Evolutionary conservation across 2,113 vertebrate genomes (phyloP).

Genomic region (Pitta sordida): DNA sequence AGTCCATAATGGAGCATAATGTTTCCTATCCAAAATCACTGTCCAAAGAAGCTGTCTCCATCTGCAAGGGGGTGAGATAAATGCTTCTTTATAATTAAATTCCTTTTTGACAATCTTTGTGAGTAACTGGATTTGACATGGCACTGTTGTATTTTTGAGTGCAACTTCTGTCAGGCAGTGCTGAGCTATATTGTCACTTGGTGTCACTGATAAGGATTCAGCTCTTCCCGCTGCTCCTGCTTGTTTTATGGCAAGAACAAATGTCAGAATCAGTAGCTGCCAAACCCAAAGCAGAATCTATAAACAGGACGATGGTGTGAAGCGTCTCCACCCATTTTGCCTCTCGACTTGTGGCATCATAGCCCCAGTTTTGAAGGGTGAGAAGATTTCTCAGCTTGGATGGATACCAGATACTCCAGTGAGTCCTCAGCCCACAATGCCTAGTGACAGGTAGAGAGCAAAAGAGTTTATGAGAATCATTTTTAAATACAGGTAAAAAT

Average conservation of each 20-base stretch:
- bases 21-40: constrained; percentile 96
- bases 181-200: background rate
- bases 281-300: background rate
- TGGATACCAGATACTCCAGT: background rate
- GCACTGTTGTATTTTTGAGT: background rate
- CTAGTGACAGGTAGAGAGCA: background rate
- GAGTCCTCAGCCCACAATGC: background rate
- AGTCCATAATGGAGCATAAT: constrained; percentile 99
- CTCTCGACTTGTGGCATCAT: accelerated
- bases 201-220: background rate
- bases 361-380: background rate
- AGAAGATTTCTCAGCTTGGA: background rate
- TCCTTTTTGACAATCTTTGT: background rate
- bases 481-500: background rate
- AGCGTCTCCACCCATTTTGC: background rate
- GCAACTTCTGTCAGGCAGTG: background rate
- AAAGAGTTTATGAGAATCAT: background rate
- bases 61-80: constrained; percentile 95
- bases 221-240: background rate
- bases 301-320: background rate
- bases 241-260: background rate
- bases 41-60: constrained; percentile 96
- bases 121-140: background rate
- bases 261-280: background rate
- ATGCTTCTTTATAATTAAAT: background rate